phyloP scores from a whole-genome alignment of 2,797 vertebrate genomes.

The Poeciliopsis turneri region DNA sequence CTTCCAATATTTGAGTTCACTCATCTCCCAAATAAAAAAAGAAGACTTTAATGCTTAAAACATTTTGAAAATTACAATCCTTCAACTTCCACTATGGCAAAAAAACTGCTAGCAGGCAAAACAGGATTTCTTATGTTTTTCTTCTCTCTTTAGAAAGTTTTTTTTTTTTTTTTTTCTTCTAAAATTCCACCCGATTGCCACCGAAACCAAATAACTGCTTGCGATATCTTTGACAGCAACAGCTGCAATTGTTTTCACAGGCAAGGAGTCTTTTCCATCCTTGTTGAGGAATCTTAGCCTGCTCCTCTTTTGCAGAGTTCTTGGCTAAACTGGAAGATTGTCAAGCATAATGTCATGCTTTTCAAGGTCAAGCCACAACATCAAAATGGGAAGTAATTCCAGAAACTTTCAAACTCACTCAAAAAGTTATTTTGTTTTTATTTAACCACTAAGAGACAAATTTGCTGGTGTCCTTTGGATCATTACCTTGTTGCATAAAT shows the following conservation, averaged over 20 bases:
- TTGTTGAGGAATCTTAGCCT: not conserved
- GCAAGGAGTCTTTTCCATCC: not conserved
- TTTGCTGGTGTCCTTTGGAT: not conserved
- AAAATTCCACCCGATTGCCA: not conserved
- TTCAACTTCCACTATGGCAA: not conserved
- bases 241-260: not conserved
- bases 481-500: not conserved
- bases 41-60: not conserved
- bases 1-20: not conserved
- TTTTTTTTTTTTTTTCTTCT: not conserved
- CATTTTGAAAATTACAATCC: not conserved
- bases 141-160: not conserved
- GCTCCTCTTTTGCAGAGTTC: not conserved
- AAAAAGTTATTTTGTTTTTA: not conserved
- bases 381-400: not conserved
- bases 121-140: too few species aligned
- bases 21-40: not conserved
- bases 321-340: not conserved
- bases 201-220: not conserved
- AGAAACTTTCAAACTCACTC: not conserved
- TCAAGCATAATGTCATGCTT: not conserved
- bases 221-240: not conserved
- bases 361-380: not conserved
- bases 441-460: not conserved
- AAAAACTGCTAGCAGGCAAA: too few species aligned